Conservation (phyloP, 35 echinoderm and acorn worm species). For the Holothuria glaberrima region DNA sequence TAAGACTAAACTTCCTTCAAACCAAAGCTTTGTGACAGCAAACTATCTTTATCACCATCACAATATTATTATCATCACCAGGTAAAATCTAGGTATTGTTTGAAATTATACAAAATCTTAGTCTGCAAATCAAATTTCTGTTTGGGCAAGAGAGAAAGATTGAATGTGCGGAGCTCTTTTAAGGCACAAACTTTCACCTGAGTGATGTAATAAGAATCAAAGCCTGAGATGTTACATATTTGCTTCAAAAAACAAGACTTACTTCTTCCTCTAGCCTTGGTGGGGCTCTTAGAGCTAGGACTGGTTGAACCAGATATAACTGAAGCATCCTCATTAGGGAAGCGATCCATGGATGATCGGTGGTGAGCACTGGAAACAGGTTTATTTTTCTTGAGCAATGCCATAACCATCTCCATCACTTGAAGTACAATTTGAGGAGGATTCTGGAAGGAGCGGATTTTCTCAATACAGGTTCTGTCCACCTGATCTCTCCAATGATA, state of each 20-base stretch:
- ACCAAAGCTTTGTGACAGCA: too few relatives aligned
- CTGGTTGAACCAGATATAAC: slow-evolving; percentile 74
- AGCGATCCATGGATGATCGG: neutral
- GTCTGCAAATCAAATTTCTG: too few relatives aligned
- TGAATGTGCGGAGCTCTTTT: too few relatives aligned
- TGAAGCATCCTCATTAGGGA: slow-evolving; percentile 85
- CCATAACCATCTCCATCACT: slow-evolving; percentile 99
- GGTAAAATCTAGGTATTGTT: too few relatives aligned
- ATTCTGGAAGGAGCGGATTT: slow-evolving; percentile 84
- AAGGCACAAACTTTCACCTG: too few relatives aligned
- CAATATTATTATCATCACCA: too few relatives aligned
- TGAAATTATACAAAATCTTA: too few relatives aligned
- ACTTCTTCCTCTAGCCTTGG: slow-evolving; percentile 74
- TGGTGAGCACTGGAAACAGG: slow-evolving; percentile 60
- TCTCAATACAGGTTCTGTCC: slow-evolving; percentile 91
- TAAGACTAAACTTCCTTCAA: too few relatives aligned
- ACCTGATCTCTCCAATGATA: slow-evolving; percentile 88
- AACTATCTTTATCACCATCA: too few relatives aligned
- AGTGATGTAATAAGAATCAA: too few relatives aligned
- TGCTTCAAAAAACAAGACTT: slow-evolving; percentile 34
- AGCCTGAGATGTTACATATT: too few relatives aligned
- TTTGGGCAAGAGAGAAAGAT: too few relatives aligned
- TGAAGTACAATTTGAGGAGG: slow-evolving; percentile 93
- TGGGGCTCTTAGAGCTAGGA: slow-evolving; percentile 68
- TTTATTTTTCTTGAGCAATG: slow-evolving; percentile 92